These are phyloP conservation scores for Myotis findleyi DNA, from an alignment of 2,797 vertebrate species.

Conservation along the genomic window DNA sequence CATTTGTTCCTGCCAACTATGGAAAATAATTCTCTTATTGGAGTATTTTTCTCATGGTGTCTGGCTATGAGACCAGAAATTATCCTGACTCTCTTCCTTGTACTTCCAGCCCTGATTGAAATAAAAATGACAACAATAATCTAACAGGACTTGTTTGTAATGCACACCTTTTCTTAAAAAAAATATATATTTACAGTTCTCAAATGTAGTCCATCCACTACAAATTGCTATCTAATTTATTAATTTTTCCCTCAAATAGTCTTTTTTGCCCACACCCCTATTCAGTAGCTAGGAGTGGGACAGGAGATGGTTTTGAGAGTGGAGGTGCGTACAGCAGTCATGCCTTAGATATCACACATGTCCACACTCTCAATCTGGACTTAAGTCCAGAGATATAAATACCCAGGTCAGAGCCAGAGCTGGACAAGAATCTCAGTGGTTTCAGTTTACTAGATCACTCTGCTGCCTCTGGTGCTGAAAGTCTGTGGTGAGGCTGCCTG, in stretches of 20 bases:
- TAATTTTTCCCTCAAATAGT: accelerated
- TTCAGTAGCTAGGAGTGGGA: background rate
- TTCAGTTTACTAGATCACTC: background rate
- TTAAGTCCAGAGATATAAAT: background rate
- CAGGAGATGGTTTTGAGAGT: background rate
- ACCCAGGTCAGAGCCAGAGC: background rate
- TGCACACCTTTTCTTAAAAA: background rate
- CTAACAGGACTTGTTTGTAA: background rate
- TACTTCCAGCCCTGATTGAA: background rate
- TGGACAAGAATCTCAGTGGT: background rate
- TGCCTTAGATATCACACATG: background rate
- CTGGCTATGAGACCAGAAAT: background rate
- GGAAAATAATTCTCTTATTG: background rate
- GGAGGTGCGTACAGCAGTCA: background rate
- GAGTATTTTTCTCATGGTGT: background rate
- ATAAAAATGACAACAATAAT: background rate
- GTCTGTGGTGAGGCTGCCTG: background rate
- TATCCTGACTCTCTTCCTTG: background rate
- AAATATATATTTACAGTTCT: background rate
- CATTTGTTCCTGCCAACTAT: background rate
- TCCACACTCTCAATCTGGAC: background rate
- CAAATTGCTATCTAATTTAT: background rate
- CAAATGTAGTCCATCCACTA: background rate
- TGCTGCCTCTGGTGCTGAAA: background rate
- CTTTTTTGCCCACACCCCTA: background rate